A percentile compares a stretch with the other conserved stretches of the same genome.
phyloP scores from a whole-genome alignment of 23 tunicate species.

The Ciona savignyi region DNA sequence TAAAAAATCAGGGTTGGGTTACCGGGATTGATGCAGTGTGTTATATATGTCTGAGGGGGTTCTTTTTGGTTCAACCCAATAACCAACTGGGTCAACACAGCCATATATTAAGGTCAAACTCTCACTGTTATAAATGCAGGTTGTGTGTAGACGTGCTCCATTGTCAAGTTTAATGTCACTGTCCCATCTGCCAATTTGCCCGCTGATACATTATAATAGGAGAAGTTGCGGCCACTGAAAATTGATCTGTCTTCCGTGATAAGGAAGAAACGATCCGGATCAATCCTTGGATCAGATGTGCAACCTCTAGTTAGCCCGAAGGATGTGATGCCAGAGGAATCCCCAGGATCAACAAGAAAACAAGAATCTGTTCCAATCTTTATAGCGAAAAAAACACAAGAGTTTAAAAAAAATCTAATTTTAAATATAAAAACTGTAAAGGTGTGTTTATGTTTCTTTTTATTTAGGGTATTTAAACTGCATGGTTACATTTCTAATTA shows the following conservation, averaged over 20 bases:
- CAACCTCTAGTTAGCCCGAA: constrained; percentile 22
- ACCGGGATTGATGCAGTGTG: too few species aligned
- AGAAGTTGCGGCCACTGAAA: constrained; percentile 8
- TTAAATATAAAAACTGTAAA: constrained; percentile 10
- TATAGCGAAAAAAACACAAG: too few species aligned
- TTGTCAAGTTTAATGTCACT: constrained; percentile 14
- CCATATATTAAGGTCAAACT: neutral
- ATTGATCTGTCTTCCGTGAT: constrained; percentile 10
- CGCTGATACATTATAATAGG: neutral
- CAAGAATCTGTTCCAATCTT: constrained; percentile 55
- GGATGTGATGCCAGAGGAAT: constrained; percentile 12
- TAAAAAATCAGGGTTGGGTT: too few species aligned
- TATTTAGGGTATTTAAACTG: too few species aligned
- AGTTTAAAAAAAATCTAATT: neutral
- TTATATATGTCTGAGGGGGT: too few species aligned
- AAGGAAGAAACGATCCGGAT: constrained; percentile 2
- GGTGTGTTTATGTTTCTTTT: constrained; percentile 9
- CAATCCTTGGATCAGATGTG: neutral
- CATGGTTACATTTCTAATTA: too few species aligned
- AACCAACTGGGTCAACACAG: neutral
- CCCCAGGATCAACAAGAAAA: constrained; percentile 41
- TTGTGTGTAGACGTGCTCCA: constrained; percentile 17
- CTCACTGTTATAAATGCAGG: constrained; percentile 7
- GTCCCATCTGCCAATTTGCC: constrained; percentile 14
- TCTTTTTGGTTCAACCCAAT: too few species aligned